These are phyloP conservation scores for Helicolenus hilgendorfi DNA, from an alignment of 2,797 vertebrate species.

Conservation along the genomic window DNA sequence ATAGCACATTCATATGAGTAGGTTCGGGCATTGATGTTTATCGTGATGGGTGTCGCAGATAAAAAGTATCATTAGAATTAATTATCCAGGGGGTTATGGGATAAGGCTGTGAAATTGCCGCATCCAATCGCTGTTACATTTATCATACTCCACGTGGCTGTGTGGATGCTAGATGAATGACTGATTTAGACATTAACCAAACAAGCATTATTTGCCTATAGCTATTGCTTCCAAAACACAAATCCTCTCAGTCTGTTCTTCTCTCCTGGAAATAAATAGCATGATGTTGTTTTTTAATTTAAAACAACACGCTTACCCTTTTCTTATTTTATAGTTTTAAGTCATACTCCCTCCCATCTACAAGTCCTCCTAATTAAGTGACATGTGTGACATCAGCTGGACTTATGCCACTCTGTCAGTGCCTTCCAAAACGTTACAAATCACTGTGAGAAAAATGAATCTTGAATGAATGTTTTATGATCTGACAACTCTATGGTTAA, in stretches of 20 bases:
- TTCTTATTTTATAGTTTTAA: conserved; percentile 18
- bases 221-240: conserved; percentile 52
- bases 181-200: conserved; percentile 69
- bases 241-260: conserved; percentile 22
- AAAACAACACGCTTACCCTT: not conserved
- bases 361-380: not conserved
- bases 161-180: conserved; percentile 60
- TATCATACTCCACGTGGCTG: conserved; percentile 60
- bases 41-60: conserved; percentile 81
- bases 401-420: not conserved
- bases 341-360: not conserved
- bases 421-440: not conserved
- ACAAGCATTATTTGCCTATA: conserved; percentile 63
- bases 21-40: conserved; percentile 83
- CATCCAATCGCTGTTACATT: conserved; percentile 69
- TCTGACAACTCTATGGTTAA: not conserved
- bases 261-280: conserved; percentile 41
- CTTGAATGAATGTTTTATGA: not conserved
- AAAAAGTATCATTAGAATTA: conserved; percentile 86
- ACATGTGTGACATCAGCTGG: not conserved
- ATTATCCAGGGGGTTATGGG: conserved; percentile 83
- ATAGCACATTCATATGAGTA: conserved; percentile 83
- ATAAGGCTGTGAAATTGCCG: conserved; percentile 79
- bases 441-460: not conserved
- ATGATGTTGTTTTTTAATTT: conserved; percentile 25